These are phyloP conservation scores for Aphis craccivora DNA, from an alignment of 1,140 invertebrate species.

Conservation along the genomic window DNA sequence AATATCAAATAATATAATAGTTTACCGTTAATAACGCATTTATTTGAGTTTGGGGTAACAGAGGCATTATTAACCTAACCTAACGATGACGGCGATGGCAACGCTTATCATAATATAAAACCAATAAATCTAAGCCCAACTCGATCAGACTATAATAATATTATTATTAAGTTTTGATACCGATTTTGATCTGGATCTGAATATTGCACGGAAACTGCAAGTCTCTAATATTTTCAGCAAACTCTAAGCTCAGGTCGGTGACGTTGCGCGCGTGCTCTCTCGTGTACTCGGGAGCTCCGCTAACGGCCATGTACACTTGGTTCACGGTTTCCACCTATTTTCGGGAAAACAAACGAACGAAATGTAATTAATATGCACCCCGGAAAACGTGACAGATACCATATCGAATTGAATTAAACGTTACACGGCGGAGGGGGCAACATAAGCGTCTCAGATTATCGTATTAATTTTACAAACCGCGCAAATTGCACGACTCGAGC, in stretches of 20 bases:
- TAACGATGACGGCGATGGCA: neutral
- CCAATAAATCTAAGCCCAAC: neutral
- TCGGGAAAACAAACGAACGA: neutral
- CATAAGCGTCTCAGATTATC: neutral
- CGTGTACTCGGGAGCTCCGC: slow-evolving; percentile 81
- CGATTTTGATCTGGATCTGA: slow-evolving; percentile 72
- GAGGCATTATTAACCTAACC: too few species aligned
- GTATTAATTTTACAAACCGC: neutral
- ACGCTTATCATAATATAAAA: neutral
- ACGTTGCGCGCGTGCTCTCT: slow-evolving; percentile 81
- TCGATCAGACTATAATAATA: neutral
- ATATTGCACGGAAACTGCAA: slow-evolving; percentile 66
- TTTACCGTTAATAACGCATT: neutral
- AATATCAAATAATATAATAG: neutral
- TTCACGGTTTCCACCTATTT: slow-evolving; percentile 85
- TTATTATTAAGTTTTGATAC: slow-evolving; percentile 62
- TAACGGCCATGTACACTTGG: slow-evolving; percentile 86
- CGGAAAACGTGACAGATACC: neutral
- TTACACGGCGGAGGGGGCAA: too few species aligned
- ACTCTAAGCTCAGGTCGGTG: slow-evolving; percentile 75
- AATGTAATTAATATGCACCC: neutral
- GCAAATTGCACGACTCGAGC: neutral
- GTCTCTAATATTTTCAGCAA: slow-evolving; percentile 70
- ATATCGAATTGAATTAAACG: neutral
- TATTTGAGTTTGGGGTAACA: neutral